Percentiles rank a stretch among this genome's conserved stretches.
Conservation (phyloP, 2,797 vertebrate genomes). For the Sebastes reedi region DNA sequence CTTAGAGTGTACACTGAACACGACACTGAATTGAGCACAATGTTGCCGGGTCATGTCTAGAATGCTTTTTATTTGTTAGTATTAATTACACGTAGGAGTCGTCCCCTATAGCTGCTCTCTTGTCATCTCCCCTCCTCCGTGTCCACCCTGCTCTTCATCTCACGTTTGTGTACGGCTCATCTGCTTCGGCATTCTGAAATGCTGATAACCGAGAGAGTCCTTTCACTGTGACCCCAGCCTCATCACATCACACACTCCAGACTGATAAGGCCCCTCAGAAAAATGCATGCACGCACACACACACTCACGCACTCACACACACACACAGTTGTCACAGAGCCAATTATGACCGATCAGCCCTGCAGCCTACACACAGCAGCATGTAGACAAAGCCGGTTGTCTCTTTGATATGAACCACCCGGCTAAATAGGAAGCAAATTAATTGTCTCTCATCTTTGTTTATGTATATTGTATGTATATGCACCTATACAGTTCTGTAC, state of each 20-base stretch:
- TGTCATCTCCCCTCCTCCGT: not conserved
- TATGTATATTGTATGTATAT: too few species aligned
- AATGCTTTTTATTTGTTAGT: not conserved
- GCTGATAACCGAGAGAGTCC: conserved; percentile 37
- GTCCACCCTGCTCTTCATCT: not conserved
- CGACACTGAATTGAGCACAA: not conserved
- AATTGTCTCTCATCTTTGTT: conserved; percentile 63
- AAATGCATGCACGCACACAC: not conserved
- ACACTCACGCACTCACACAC: not conserved
- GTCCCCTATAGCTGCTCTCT: not conserved
- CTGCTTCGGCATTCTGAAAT: conserved; percentile 46
- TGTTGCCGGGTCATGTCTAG: not conserved
- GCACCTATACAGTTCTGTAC: too few species aligned
- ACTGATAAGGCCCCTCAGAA: conserved; percentile 50
- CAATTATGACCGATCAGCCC: conserved; percentile 81
- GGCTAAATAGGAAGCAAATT: conserved; percentile 83
- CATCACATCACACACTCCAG: conserved; percentile 47
- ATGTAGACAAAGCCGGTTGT: conserved; percentile 81
- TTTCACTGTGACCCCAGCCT: conserved; percentile 49
- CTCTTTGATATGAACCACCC: conserved; percentile 80
- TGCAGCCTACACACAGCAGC: conserved; percentile 66
- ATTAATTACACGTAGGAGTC: not conserved
- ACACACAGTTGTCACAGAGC: conserved; percentile 73
- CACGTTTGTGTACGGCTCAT: conserved; percentile 25
- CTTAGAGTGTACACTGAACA: too few species aligned